Evolutionary conservation across 2,888 invertebrate genomes (phyloP).

Genomic region (Chloroclystis v-ata): DNA sequence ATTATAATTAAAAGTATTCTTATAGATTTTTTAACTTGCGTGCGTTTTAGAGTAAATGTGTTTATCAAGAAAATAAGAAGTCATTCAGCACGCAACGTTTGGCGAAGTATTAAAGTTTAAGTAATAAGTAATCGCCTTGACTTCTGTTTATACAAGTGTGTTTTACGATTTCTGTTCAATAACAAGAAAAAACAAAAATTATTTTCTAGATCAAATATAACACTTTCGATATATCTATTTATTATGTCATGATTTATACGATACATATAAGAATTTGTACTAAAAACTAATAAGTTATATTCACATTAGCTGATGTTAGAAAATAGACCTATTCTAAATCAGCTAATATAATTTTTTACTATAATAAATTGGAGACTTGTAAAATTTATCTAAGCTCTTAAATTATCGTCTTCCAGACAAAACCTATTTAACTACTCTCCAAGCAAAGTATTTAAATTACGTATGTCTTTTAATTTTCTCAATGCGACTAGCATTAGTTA

Average conservation of each 20-base stretch:
- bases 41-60: background rate
- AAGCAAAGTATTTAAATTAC: constrained; percentile 14
- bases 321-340: constrained; percentile 1
- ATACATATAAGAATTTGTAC: background rate
- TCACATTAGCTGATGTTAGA: constrained; percentile 5
- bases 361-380: constrained; percentile 5
- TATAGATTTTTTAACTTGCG: too few species aligned
- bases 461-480: constrained; percentile 3
- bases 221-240: too few species aligned
- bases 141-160: constrained; percentile 9
- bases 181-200: background rate
- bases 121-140: constrained; percentile 3
- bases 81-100: constrained; percentile 7
- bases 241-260: background rate
- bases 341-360: constrained; percentile 5
- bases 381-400: constrained; percentile 17
- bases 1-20: too few species aligned
- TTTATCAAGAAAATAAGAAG: constrained; percentile 11
- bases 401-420: constrained; percentile 11
- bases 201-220: background rate
- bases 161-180: background rate
- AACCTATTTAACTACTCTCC: constrained; percentile 2
- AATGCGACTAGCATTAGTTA: constrained; percentile 15
- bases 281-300: background rate
- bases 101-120: background rate